These are phyloP conservation scores for Eulimnadia texana DNA, from an alignment of 1,140 invertebrate genomes.

Conservation along the genomic window DNA sequence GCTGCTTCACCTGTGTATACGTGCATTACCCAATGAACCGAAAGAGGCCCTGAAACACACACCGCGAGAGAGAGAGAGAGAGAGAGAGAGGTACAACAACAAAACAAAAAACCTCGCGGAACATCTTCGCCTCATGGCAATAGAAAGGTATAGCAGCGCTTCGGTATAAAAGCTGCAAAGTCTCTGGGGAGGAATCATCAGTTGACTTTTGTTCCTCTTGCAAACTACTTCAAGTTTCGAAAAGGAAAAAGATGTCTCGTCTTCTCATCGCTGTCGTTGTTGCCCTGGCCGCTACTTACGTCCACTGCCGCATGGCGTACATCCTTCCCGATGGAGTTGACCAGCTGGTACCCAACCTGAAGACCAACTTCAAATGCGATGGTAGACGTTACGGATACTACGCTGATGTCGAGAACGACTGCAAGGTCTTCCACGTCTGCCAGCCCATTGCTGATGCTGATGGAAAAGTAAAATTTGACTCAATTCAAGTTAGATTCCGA, in stretches of 20 bases:
- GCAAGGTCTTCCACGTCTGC: slow-evolving; percentile 30
- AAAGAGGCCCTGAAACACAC: too few relatives aligned
- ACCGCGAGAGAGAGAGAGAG: too few relatives aligned
- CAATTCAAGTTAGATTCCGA: neutral
- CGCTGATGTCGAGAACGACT: slow-evolving; percentile 29
- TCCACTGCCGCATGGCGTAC: slow-evolving; percentile 18
- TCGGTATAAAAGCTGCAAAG: neutral
- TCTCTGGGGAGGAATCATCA: neutral
- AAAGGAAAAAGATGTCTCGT: neutral
- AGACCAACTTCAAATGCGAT: slow-evolving; percentile 25
- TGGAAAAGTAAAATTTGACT: slow-evolving; percentile 15
- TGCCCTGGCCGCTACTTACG: slow-evolving; percentile 1
- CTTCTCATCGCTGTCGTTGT: neutral
- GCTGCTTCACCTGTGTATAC: too few relatives aligned
- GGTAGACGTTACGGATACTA: slow-evolving; percentile 27
- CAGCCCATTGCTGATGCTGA: slow-evolving; percentile 21
- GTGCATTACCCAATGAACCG: too few relatives aligned
- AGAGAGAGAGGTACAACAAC: too few relatives aligned
- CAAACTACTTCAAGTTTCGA: neutral
- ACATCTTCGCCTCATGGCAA: too few relatives aligned
- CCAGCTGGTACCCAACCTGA: slow-evolving; percentile 20
- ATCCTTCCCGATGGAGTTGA: slow-evolving; percentile 23
- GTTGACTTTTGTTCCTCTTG: neutral
- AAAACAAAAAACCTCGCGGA: too few relatives aligned
- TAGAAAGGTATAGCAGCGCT: too few relatives aligned